Evolutionary conservation across 1,140 invertebrate genomes (phyloP).

Genomic region (Micrasema minimum): DNA sequence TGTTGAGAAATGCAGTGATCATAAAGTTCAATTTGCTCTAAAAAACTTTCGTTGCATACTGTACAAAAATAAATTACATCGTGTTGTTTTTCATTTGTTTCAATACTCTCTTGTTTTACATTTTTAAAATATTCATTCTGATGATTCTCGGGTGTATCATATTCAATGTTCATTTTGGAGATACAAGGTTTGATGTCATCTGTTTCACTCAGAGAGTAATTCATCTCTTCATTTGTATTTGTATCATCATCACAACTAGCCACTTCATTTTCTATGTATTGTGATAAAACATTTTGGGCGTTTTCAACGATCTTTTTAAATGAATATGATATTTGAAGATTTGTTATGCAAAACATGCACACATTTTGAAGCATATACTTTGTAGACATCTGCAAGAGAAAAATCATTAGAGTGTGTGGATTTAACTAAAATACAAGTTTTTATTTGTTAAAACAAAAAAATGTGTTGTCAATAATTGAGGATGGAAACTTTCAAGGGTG

Average conservation of each 20-base stretch:
- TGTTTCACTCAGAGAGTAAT: conserved; percentile 1
- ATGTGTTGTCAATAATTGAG: no score
- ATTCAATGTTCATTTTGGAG: neutral
- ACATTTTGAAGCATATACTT: conserved; percentile 57
- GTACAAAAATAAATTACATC: conserved; percentile 53
- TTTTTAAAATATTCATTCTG: conserved; percentile 1
- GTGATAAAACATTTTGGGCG: conserved; percentile 55
- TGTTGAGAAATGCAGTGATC: conserved; percentile 60
- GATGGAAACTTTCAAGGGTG: no score
- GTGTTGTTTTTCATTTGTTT: conserved; percentile 8
- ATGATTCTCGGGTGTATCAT: neutral
- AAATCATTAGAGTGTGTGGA: no score
- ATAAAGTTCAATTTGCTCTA: conserved; percentile 56
- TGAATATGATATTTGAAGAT: conserved; percentile 61
- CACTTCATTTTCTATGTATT: conserved; percentile 27
- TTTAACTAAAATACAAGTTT: no score
- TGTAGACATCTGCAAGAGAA: conserved; percentile 18
- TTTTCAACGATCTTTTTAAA: conserved; percentile 62
- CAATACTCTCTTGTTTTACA: neutral
- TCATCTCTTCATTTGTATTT: conserved; percentile 19
- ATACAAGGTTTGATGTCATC: conserved; percentile 11
- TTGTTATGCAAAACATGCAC: conserved; percentile 62
- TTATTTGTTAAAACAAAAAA: no score
- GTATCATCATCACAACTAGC: neutral
- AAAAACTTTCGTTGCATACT: conserved; percentile 63